Evolutionary conservation across 2,888 invertebrate genomes (phyloP), one percentile per base, ranked within the genome.

Genomic region (Lithophane ornitopus): DNA sequence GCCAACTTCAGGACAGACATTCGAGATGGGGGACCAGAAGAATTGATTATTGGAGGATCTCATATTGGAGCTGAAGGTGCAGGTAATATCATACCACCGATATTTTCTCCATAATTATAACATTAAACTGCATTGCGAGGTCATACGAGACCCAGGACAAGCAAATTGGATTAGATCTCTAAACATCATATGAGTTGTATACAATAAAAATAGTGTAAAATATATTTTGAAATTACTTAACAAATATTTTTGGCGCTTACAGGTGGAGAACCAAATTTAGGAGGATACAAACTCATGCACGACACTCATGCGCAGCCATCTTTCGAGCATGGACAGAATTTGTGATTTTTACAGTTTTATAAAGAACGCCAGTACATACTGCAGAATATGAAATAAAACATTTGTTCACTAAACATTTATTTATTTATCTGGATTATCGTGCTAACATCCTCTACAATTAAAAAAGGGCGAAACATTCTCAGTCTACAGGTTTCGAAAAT

Each of bases 1-100:
- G 80, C 94, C 0, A 96, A 96, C 92, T 96, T 96, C 85, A 93
- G 95, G 70, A 89, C 94, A 3, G 95, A 95, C 2, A 85, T 74
- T 39, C 90, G 94, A 9, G 95, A 95, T 26, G 77, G 88, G 11
- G 89, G 80, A 1, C 39, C 86, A 8, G 95, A 96, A 81, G 95
- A 95, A 6, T 85, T 95, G 19, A 78, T 94, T 14, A 90, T 95
- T 58, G 94, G 94, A 4, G 93, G 94, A 73, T 79, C 89, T 19
- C 93, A 92, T 75, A 34, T 93, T 34, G 85, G 89, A 4, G 88
- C 89, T 12, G 93, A 93, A 54, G 90, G 88, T 28, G 85, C 91
- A 85, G 93, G 93, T 94, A 56, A 73, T 72, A 39, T 2, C 3
- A n/a, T 66, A 49, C 3, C 34, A 49, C 3, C 11, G n/a, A 16